Base-by-base conservation (phyloP, 2,797 vertebrate species). In the Smutsia temminckii region DNA sequence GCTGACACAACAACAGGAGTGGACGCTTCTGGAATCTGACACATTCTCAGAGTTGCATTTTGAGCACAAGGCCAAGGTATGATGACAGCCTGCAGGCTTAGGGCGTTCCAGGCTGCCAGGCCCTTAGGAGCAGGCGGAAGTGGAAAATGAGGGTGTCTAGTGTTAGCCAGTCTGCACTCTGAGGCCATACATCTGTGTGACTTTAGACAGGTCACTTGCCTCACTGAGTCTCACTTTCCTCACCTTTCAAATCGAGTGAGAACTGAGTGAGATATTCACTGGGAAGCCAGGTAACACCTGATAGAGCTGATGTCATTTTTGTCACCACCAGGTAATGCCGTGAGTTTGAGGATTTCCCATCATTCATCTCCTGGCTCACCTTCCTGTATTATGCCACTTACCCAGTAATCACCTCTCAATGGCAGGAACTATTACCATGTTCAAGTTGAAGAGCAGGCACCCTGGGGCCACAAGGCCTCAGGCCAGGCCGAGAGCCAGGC, bases 311-410 rank as follows among this genome's bases (percentile, higher is more conserved):
- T 6, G 2, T 42, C 61, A 37, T 51, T 32, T 2, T 40, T 88
- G 42, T 80, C 5, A 0, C 51, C 5, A 8, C 21, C 8, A 34
- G 61, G 6, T 40, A 49, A 64, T 0, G 0, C 53, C n/a, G 0
- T 5, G 21, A 34, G 18, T 10, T 53, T 25, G 46, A 66, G 72
- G 66, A 8, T 64, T 85, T 29, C 72, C 80, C 1, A 4, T 84
- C 5, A 0, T 37, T 89, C 32, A 8, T 49, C 34, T 94, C 37
- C 37, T 37, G n/a, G 55, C 46, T 87, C 11, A 3, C 42, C 34
- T 71, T 46, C 63, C 84, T 75, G 34, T 42, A 17, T 63, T 37
- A 12, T n/a, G 32, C 11, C 4, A 1, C 77, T 78, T 71, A 42
- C 64, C 34, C 25, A 64, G 72, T 34, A 53, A 5, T 87, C 5